Percentiles rank a stretch among this genome's conserved stretches.
These are phyloP conservation scores for Actinernus sp. DNA, from an alignment of 92 coral and sea anemone genomes.

Conservation along the genomic window DNA sequence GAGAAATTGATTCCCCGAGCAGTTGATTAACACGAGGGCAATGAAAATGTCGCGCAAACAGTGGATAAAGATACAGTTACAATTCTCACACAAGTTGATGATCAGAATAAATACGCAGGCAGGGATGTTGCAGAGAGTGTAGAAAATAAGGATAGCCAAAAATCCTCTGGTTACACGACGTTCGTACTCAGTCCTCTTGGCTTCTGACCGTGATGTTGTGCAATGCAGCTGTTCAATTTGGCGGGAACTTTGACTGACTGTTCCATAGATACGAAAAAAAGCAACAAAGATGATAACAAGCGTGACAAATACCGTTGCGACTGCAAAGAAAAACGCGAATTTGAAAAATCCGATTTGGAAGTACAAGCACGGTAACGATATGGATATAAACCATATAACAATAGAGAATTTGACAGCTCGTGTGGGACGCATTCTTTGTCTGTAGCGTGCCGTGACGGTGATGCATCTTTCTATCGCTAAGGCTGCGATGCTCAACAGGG, in stretches of 20 bases:
- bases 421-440: constrained; percentile 32
- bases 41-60: constrained; percentile 86
- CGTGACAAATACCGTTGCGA: constrained; percentile 56
- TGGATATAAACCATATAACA: constrained; percentile 64
- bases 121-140: constrained; percentile 71
- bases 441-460: constrained; percentile 68
- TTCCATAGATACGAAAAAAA: constrained; percentile 55
- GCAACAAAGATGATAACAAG: constrained; percentile 31
- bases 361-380: constrained; percentile 52
- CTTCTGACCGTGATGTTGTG: too few species aligned
- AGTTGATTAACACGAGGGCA: constrained; percentile 71
- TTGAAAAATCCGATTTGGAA: constrained; percentile 59
- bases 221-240: too few species aligned
- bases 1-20: constrained; percentile 84
- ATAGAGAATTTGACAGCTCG: constrained; percentile 49
- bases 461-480: constrained; percentile 74
- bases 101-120: constrained; percentile 79
- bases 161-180: constrained; percentile 68
- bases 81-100: constrained; percentile 79
- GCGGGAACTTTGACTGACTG: constrained; percentile 27
- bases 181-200: constrained; percentile 38
- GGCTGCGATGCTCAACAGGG: constrained; percentile 78
- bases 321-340: constrained; percentile 74
- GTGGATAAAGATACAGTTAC: constrained; percentile 82
- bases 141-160: constrained; percentile 65